These are phyloP conservation scores for Hymenochirus boettgeri DNA, from an alignment of 2,113 vertebrate genomes.

Conservation along the genomic window DNA sequence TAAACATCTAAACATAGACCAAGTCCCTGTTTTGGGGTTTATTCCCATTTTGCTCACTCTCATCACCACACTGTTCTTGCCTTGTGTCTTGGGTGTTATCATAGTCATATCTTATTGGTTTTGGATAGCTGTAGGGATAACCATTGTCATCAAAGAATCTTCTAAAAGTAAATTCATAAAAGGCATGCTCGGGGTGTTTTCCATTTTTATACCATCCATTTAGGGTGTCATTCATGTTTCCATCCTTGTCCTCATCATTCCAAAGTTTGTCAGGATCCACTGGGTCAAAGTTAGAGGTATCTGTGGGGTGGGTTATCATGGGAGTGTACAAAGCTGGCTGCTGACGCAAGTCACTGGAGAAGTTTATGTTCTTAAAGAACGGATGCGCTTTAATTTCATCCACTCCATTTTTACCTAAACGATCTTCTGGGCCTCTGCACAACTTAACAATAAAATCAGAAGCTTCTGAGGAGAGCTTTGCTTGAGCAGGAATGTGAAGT, in stretches of 20 bases:
- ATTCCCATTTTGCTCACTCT: constrained; percentile 54
- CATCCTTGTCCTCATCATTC: constrained; percentile 80
- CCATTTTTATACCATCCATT: constrained; percentile 92
- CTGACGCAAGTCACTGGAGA: constrained; percentile 87
- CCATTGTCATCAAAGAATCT: constrained; percentile 98
- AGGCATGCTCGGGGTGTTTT: constrained; percentile 94
- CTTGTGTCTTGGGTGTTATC: constrained; percentile 64
- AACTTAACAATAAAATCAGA: constrained; percentile 91
- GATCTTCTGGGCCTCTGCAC: constrained; percentile 90
- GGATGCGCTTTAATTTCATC: constrained; percentile 96
- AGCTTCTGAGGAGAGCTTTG: constrained; percentile 87
- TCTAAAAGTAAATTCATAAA: constrained; percentile 96
- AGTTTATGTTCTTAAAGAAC: constrained; percentile 88
- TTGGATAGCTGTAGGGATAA: constrained; percentile 94
- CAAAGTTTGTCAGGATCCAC: constrained; percentile 95
- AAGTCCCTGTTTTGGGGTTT: constrained; percentile 72
- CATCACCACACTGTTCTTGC: constrained; percentile 58
- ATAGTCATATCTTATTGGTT: constrained; percentile 86
- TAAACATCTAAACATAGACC: constrained; percentile 81
- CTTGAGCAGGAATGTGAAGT: constrained; percentile 85
- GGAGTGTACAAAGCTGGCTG: constrained; percentile 89
- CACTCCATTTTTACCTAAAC: constrained; percentile 85
- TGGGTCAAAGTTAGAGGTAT: constrained; percentile 96
- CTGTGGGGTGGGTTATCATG: constrained; percentile 89
- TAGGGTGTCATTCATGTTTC: constrained; percentile 83